Conservation (phyloP, 1,140 invertebrate genomes). For the Brachionus sp. region DNA sequence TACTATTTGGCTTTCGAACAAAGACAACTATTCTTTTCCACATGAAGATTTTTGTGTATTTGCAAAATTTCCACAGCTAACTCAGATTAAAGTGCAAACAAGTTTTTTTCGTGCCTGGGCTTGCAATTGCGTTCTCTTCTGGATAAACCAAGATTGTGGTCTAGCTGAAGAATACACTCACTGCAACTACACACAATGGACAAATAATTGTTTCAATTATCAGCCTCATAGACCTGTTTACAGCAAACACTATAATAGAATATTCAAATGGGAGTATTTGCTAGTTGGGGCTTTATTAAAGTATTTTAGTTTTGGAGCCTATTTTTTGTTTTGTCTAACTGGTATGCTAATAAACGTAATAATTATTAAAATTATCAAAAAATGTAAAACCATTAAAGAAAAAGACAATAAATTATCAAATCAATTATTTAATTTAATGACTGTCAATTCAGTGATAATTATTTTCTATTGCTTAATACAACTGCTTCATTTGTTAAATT, state of each 20-base stretch:
- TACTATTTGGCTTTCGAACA: background rate
- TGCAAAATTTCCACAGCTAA: background rate
- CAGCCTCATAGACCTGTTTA: background rate
- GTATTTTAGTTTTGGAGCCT: background rate
- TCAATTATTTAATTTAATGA: background rate
- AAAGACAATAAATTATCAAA: background rate
- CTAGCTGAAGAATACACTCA: background rate
- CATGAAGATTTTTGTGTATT: background rate
- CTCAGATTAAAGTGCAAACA: background rate
- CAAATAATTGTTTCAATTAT: background rate
- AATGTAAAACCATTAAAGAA: background rate
- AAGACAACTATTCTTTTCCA: background rate
- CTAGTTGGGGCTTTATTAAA: background rate
- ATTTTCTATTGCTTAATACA: background rate
- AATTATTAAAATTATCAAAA: background rate
- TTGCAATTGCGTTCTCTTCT: background rate
- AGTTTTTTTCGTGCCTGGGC: background rate
- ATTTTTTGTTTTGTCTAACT: background rate
- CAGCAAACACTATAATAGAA: background rate
- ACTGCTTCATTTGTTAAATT: background rate
- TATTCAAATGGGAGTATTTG: background rate
- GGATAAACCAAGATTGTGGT: background rate
- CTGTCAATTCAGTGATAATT: background rate
- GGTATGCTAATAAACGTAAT: background rate
- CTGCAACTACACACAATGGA: background rate